Conservation (phyloP, 2,797 vertebrate species). For the Xiphorhynchus erythropygius region DNA sequence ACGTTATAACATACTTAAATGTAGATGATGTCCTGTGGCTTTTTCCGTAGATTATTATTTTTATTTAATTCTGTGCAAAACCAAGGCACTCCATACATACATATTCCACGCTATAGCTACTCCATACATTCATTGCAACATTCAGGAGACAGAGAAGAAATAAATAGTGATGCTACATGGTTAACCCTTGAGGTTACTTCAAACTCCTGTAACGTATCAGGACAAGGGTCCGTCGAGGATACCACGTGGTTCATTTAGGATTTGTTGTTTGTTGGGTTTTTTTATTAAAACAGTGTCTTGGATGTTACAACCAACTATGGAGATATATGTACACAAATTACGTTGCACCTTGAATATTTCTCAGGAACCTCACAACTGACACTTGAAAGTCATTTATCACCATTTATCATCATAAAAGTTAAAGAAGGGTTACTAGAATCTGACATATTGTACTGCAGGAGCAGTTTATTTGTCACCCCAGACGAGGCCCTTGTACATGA, state of each 20-base stretch:
- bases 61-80: neutral
- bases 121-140: neutral
- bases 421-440: neutral
- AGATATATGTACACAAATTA: neutral
- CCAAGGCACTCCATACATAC: neutral
- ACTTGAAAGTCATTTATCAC: neutral
- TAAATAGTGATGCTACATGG: neutral
- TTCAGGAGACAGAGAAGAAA: neutral
- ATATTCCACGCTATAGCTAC: neutral
- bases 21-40: neutral
- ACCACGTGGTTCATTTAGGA: neutral
- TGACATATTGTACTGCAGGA: neutral
- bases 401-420: neutral
- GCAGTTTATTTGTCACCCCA: neutral
- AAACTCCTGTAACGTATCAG: neutral
- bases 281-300: neutral
- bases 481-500: accelerated
- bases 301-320: neutral
- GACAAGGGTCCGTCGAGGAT: neutral
- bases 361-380: neutral
- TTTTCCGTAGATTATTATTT: neutral
- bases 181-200: neutral
- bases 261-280: neutral
- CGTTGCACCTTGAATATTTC: neutral
- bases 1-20: neutral